Conservation (phyloP, 2,113 vertebrate species). For the Phrynosoma blainvillii region DNA sequence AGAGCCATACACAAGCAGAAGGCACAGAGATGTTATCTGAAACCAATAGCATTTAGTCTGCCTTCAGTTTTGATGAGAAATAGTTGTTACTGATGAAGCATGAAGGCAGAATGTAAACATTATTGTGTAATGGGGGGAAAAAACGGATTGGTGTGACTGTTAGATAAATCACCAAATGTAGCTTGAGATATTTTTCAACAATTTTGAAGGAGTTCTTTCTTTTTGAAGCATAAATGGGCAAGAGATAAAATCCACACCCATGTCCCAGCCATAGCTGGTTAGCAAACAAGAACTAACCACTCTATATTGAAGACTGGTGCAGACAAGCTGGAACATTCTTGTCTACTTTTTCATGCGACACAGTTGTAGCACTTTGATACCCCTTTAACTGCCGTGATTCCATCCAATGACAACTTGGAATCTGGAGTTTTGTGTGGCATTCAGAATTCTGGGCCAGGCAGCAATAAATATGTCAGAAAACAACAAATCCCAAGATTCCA, state of each 20-base stretch:
- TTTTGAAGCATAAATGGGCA: not conserved
- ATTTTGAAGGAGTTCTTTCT: not conserved
- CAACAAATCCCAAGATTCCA: no score
- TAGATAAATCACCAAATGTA: not conserved
- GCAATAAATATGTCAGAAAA: no score
- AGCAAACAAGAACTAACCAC: not conserved
- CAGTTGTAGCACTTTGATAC: no score
- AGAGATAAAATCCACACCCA: not conserved
- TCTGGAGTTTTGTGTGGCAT: no score
- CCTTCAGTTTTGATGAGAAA: not conserved
- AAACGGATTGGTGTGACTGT: not conserved
- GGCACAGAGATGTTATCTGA: not conserved
- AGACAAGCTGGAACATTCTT: not conserved
- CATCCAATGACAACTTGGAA: no score
- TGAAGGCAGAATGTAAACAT: slow-evolving; percentile 8
- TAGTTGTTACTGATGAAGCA: not conserved
- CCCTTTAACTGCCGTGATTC: no score
- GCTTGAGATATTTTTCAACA: no score
- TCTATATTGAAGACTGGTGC: not conserved
- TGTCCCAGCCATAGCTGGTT: not conserved
- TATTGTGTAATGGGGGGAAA: not conserved
- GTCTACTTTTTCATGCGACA: not conserved
- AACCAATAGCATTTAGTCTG: slow-evolving; percentile 1
- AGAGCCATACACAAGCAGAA: not conserved
- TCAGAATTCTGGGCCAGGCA: no score